Percentiles rank a stretch among this genome's conserved stretches.
Conservation (phyloP, 2,113 vertebrate species). For the Eonycteris spelaea region DNA sequence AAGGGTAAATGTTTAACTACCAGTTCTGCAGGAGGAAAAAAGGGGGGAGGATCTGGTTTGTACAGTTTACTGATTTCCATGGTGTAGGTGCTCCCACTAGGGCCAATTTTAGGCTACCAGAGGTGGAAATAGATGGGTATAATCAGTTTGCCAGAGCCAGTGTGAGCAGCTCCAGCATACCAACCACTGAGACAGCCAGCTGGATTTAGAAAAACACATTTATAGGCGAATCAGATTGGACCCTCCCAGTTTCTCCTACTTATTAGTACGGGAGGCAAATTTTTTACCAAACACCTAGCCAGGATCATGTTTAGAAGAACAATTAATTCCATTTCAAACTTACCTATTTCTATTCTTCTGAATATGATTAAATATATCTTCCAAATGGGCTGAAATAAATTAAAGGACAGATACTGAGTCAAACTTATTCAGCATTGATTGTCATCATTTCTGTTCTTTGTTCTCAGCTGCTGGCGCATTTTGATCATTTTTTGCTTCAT, state of each 20-base stretch:
- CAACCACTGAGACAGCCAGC: background rate
- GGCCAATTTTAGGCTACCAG: background rate
- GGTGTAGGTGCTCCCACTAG: background rate
- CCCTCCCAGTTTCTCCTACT: background rate
- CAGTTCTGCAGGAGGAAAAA: background rate
- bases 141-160: background rate
- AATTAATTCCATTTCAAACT: background rate
- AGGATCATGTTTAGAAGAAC: background rate
- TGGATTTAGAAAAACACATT: background rate
- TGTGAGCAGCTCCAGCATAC: background rate
- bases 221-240: background rate
- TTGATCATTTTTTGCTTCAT: background rate
- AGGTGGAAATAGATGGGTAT: background rate
- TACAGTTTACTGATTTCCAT: background rate
- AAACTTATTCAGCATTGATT: background rate
- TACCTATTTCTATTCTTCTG: background rate
- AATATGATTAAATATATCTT: background rate
- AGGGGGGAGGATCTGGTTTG: accelerated
- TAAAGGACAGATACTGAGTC: background rate
- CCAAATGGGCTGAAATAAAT: background rate
- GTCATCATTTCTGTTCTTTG: background rate
- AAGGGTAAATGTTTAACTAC: background rate
- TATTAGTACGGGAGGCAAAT: background rate
- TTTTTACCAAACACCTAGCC: background rate
- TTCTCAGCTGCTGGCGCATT: background rate